Conservation (phyloP, 2,113 vertebrate genomes). For the Pipa parva region DNA sequence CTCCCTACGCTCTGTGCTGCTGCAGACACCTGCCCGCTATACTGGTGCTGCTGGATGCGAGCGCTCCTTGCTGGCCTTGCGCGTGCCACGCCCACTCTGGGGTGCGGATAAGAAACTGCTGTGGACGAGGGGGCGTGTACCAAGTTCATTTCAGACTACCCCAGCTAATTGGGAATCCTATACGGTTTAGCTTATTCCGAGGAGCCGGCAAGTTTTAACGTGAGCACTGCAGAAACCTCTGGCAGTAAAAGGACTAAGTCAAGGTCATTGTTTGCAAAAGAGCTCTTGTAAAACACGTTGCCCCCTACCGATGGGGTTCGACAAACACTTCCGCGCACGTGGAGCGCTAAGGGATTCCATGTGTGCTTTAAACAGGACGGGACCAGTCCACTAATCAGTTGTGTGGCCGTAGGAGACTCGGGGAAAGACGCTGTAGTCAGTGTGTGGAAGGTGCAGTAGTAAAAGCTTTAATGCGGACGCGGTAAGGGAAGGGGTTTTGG, state of each 20-base stretch:
- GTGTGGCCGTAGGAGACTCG: no score
- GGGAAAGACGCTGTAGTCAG: no score
- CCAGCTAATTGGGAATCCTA: neutral
- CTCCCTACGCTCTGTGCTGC: constrained; percentile 22
- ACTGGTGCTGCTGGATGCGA: constrained; percentile 55
- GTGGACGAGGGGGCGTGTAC: neutral
- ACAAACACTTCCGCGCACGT: no score
- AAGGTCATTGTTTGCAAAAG: constrained; percentile 13
- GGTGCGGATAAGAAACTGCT: neutral
- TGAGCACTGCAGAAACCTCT: neutral
- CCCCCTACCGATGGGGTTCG: no score
- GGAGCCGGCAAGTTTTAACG: neutral
- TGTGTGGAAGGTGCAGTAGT: no score
- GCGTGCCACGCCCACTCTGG: constrained; percentile 37
- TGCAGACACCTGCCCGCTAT: constrained; percentile 51
- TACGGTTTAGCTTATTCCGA: neutral
- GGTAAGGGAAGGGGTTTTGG: no score
- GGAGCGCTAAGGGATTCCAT: no score
- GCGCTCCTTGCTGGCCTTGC: neutral
- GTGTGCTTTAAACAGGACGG: no score
- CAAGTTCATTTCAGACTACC: neutral
- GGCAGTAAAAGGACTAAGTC: constrained; percentile 14
- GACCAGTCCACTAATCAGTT: no score
- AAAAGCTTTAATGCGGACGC: no score
- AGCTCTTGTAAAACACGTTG: no score